Evolutionary conservation across 92 coral and sea anemone genomes (phyloP).

Genomic region (Epizoanthus illoricatus): DNA sequence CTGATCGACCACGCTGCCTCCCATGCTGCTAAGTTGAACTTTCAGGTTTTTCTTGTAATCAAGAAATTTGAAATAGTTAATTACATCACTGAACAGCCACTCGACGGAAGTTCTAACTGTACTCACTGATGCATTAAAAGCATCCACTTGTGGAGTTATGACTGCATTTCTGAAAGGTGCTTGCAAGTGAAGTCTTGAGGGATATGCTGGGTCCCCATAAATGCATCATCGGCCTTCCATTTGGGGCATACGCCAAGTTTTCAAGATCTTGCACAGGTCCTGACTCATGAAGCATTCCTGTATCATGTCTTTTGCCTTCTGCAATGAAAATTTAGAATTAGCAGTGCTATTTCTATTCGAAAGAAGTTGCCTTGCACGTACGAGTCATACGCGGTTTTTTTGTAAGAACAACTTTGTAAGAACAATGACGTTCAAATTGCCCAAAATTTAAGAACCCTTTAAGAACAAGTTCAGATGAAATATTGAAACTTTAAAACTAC

Average conservation of each 20-base stretch:
- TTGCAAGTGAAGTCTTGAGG: constrained; percentile 39
- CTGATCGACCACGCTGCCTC: too few species aligned
- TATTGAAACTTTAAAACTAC: too few species aligned
- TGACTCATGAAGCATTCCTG: constrained; percentile 44
- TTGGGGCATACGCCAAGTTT: background rate
- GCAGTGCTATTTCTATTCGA: too few species aligned
- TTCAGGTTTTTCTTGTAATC: too few species aligned
- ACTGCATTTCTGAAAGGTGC: constrained; percentile 51
- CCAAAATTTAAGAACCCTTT: too few species aligned
- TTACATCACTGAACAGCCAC: constrained; percentile 59
- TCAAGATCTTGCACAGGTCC: background rate
- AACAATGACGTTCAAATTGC: too few species aligned
- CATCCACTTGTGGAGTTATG: constrained; percentile 51
- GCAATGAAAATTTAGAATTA: background rate
- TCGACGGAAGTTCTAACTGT: constrained; percentile 51
- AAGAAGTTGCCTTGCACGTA: too few species aligned
- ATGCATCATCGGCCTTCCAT: constrained; percentile 33
- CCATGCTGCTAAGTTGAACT: too few species aligned
- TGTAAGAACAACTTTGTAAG: too few species aligned
- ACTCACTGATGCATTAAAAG: constrained; percentile 53
- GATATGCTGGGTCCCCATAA: constrained; percentile 49
- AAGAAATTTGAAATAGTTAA: background rate
- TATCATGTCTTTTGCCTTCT: constrained; percentile 42
- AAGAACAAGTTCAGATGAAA: too few species aligned
- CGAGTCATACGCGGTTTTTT: too few species aligned